phyloP scores from a whole-genome alignment of 2,888 invertebrate species.

The Petrophora chlorosata region DNA sequence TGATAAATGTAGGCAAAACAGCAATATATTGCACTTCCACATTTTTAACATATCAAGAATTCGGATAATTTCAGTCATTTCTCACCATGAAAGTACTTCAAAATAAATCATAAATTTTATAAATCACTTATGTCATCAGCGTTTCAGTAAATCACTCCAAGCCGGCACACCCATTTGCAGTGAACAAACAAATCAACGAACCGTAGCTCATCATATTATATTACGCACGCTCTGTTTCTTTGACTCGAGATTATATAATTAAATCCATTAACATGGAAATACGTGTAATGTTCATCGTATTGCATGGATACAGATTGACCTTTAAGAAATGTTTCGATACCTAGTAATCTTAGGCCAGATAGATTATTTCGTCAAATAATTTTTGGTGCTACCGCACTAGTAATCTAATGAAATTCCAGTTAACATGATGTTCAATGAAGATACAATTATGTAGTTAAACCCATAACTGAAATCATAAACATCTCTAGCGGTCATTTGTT shows the following conservation, averaged over 20 bases:
- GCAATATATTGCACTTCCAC: too few species aligned
- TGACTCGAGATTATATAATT: slow-evolving; percentile 34
- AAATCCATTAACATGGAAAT: slow-evolving; percentile 29
- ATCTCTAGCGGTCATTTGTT: too few species aligned
- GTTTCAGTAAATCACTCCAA: slow-evolving; percentile 14
- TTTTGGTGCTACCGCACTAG: too few species aligned
- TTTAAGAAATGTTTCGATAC: slow-evolving; percentile 26
- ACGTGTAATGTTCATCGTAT: slow-evolving; percentile 14
- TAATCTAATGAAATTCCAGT: too few species aligned
- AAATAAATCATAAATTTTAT: slow-evolving; percentile 5
- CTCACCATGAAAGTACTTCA: too few species aligned
- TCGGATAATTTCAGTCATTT: not conserved
- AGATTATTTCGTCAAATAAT: too few species aligned
- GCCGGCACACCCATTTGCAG: slow-evolving; percentile 15
- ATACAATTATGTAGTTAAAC: too few species aligned
- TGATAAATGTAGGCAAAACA: too few species aligned
- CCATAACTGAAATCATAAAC: too few species aligned
- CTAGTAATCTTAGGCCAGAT: too few species aligned
- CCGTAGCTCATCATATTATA: slow-evolving; percentile 35
- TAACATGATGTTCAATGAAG: too few species aligned
- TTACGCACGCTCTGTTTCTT: slow-evolving; percentile 44
- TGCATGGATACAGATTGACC: slow-evolving; percentile 21
- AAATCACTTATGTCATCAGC: slow-evolving; percentile 16
- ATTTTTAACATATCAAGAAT: too few species aligned
- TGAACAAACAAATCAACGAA: slow-evolving; percentile 40